Evolutionary conservation across 2,888 invertebrate species (phyloP).

Genomic region (Machimus rusticus): DNA sequence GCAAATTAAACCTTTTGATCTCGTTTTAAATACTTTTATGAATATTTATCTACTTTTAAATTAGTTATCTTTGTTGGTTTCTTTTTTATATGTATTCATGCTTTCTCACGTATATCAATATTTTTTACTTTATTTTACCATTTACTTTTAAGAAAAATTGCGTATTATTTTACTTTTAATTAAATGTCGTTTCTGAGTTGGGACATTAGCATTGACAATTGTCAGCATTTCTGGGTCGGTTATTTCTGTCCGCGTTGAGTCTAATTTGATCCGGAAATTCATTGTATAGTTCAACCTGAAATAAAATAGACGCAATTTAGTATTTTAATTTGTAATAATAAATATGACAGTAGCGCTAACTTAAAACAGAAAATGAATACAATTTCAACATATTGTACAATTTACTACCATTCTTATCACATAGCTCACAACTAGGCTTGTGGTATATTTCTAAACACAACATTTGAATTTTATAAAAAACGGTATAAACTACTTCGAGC

Average conservation of each 20-base stretch:
- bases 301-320: not conserved
- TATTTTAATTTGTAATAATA: not conserved
- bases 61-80: constrained; percentile 1
- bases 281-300: constrained; percentile 87
- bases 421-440: too few species aligned
- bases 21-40: not conserved
- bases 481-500: too few species aligned
- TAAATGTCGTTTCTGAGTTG: not conserved
- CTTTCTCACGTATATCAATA: not conserved
- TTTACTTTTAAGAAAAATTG: constrained; percentile 17
- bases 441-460: too few species aligned
- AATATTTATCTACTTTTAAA: constrained; percentile 28
- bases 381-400: not conserved
- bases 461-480: too few species aligned
- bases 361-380: not conserved
- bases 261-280: constrained; percentile 98
- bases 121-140: not conserved
- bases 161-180: not conserved
- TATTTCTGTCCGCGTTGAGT: constrained; percentile 77
- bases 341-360: not conserved
- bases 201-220: constrained; percentile 76
- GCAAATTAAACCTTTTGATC: not conserved
- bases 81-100: constrained; percentile 8
- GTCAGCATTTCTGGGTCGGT: constrained; percentile 75
- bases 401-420: too few species aligned